Conservation (phyloP, 2,113 vertebrate genomes). For the Ploceus nigricollis region DNA sequence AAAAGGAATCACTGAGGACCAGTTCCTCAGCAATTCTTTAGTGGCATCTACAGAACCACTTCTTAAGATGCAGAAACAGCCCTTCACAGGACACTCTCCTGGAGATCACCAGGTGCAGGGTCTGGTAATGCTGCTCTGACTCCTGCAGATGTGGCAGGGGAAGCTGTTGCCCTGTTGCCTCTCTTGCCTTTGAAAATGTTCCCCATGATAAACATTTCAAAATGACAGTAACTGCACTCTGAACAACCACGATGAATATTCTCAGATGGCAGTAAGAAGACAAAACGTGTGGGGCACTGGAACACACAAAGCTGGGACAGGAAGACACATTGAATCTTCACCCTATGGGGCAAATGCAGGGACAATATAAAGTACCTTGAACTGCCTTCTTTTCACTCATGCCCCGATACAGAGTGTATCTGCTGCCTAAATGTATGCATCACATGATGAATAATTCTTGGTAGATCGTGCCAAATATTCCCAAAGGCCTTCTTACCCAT, state of each 20-base stretch:
- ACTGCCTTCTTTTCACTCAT: neutral
- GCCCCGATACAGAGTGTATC: neutral
- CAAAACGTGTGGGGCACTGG: rapidly evolving
- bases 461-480: neutral
- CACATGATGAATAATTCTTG: neutral
- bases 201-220: neutral
- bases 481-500: neutral
- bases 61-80: neutral
- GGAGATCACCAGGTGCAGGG: neutral
- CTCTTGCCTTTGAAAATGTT: neutral
- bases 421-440: neutral
- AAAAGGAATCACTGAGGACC: neutral
- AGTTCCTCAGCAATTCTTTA: neutral
- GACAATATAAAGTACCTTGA: neutral
- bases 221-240: neutral
- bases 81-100: neutral
- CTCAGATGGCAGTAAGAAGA: neutral
- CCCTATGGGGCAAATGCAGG: neutral
- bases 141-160: neutral
- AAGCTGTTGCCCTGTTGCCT: neutral
- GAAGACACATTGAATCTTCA: neutral
- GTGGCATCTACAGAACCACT: neutral
- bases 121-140: neutral
- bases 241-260: neutral
- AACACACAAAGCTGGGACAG: neutral